Conservation (phyloP, 2,113 vertebrate genomes). For the Isurus oxyrinchus region DNA sequence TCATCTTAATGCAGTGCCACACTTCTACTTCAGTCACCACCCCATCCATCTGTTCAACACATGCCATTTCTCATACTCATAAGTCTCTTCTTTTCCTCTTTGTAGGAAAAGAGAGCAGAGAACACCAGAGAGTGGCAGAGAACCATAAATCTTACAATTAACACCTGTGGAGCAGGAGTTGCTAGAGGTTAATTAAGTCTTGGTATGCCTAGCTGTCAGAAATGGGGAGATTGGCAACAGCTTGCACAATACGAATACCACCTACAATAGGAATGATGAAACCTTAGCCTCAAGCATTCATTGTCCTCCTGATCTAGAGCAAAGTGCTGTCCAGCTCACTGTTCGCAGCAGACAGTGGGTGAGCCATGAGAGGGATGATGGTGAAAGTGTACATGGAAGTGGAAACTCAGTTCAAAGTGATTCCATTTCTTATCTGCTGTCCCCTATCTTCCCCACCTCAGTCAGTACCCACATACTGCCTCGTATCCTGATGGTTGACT, state of each 20-base stretch:
- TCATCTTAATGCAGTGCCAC: background rate
- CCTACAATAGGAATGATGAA: background rate
- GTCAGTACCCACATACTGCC: too few relatives aligned
- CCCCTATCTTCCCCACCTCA: too few relatives aligned
- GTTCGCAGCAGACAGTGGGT: too few relatives aligned
- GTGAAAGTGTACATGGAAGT: too few relatives aligned
- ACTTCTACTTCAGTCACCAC: background rate
- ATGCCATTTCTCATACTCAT: background rate
- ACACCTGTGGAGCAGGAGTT: background rate
- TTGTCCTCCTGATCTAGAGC: background rate
- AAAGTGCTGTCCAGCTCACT: too few relatives aligned
- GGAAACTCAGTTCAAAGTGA: too few relatives aligned
- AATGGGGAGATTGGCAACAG: background rate
- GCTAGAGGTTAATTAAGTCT: background rate
- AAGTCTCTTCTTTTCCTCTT: background rate
- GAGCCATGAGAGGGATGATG: too few relatives aligned
- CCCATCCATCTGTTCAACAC: background rate
- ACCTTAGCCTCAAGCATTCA: background rate
- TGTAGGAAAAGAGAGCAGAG: background rate
- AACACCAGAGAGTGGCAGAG: background rate
- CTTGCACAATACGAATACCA: background rate
- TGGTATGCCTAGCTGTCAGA: background rate
- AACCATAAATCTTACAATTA: background rate
- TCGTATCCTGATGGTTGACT: background rate
- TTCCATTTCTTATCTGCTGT: too few relatives aligned